A percentile compares a stretch with the other conserved stretches of the same genome.
These are phyloP conservation scores for Pogoniulus pusillus DNA, from an alignment of 2,797 vertebrate genomes.

Conservation along the genomic window DNA sequence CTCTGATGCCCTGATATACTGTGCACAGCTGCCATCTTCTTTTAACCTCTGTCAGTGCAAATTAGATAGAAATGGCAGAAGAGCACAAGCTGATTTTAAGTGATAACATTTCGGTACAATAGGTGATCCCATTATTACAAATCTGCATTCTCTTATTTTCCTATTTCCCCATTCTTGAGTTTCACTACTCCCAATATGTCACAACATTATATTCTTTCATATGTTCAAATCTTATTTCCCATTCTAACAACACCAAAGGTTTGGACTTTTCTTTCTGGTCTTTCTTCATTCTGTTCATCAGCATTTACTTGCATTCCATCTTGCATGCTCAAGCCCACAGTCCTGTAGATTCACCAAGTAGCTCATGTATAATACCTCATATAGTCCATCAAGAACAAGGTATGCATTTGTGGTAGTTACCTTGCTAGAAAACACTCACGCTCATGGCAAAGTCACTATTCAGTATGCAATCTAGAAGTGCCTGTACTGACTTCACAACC, in stretches of 20 bases:
- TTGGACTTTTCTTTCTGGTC: not conserved
- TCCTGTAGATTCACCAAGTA: not conserved
- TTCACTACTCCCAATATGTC: not conserved
- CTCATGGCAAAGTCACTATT: not conserved
- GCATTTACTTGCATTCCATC: not conserved
- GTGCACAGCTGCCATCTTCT: not conserved
- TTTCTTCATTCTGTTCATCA: not conserved
- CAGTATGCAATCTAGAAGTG: not conserved
- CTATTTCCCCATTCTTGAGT: not conserved
- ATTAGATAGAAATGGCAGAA: not conserved
- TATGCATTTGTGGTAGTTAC: not conserved
- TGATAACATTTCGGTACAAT: not conserved
- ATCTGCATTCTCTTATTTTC: not conserved
- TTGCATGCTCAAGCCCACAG: not conserved
- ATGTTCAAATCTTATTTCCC: not conserved
- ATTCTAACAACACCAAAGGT: not conserved
- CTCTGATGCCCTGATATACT: not conserved
- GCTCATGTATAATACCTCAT: no score
- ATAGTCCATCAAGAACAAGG: not conserved
- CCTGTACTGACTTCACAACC: not conserved
- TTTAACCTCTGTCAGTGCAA: not conserved
- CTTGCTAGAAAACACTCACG: not conserved
- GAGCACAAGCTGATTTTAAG: not conserved
- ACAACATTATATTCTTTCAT: not conserved
- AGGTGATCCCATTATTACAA: not conserved